phyloP scores from a whole-genome alignment of 1,140 invertebrate species.

The Pseudachorutes palmiensis region DNA sequence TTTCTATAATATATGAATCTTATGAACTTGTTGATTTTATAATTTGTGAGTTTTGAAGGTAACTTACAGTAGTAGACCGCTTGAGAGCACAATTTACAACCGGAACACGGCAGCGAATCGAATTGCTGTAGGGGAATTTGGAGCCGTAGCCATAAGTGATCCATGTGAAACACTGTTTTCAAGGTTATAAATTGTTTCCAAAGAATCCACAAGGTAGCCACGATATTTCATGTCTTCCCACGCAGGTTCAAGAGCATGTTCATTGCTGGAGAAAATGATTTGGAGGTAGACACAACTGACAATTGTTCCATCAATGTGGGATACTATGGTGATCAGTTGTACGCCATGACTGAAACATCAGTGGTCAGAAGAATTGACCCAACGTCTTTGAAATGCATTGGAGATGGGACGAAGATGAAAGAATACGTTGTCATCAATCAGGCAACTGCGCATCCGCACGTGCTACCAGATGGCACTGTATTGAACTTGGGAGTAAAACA shows the following conservation, averaged over 20 bases:
- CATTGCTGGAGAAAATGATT: conserved; percentile 2
- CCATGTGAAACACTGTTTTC: conserved; percentile 45
- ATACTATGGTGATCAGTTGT: conserved; percentile 43
- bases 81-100: conserved; percentile 45
- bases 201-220: no score
- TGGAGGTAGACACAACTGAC: conserved; percentile 38
- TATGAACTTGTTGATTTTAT: no score
- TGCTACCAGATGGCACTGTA: conserved; percentile 41
- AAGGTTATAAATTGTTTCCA: no score
- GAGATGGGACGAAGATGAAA: conserved; percentile 37
- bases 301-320: conserved; percentile 43
- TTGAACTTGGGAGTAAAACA: conserved; percentile 41
- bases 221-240: no score
- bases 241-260: conserved; percentile 24
- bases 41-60: no score
- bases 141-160: conserved; percentile 44
- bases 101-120: conserved; percentile 43
- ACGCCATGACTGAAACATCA: conserved; percentile 40
- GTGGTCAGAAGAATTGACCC: conserved; percentile 41
- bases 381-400: conserved; percentile 41
- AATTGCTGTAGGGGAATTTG: conserved; percentile 46
- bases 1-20: no score
- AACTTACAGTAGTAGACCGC: conserved; percentile 38
- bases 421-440: conserved; percentile 32
- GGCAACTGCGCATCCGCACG: conserved; percentile 43